Base-by-base conservation (phyloP, 2,888 invertebrate species). In the Epinotia ramella region DNA sequence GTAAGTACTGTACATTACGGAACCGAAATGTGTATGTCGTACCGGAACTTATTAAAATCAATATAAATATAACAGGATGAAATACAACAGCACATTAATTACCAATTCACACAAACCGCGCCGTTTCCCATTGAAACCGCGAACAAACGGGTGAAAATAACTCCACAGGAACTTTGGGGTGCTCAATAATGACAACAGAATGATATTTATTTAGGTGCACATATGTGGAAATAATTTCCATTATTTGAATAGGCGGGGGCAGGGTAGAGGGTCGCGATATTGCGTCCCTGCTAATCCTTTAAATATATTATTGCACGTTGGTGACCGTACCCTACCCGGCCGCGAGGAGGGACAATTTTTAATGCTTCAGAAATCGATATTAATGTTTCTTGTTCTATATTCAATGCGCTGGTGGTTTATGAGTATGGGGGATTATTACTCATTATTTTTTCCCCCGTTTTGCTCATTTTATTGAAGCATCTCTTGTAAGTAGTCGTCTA, bases 201-300 rank as follows among this genome's bases (percentile, higher is more conserved):
- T 92, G 89, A 91, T 93, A 92, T 93, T 93, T 93, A 92, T 93
- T 93, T 93, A 92, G 92, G 92, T 91, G 93, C 93, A 91, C 93
- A 93, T 93, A 93, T 93, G 93, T 93, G 93, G 91, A 93, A 93
- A 93, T 93, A 92, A 93, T 93, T 92, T 91, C 90, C 92, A 93
- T 93, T 93, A 93, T 94, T 94, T 92, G 92, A 92, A 92, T 92
- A 91, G 92, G 90, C 88, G 85, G 80, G 81, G 82, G 79, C 67
- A 78, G 75, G 76, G 78, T 79, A 80, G 88, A 91, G 94, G 93
- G 93, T 90, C 90, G 89, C 91, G 91, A 92, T 94, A 94, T 94
- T 94, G 91, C 93, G 90, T 89, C 90, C 88, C 84, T 84, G 90
- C 90, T 94, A 94, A 94, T 94, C 94, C 94, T 94, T 94, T 94